Evolutionary conservation across 1,140 invertebrate genomes (phyloP).

Genomic region (Diorhabda sublineata): DNA sequence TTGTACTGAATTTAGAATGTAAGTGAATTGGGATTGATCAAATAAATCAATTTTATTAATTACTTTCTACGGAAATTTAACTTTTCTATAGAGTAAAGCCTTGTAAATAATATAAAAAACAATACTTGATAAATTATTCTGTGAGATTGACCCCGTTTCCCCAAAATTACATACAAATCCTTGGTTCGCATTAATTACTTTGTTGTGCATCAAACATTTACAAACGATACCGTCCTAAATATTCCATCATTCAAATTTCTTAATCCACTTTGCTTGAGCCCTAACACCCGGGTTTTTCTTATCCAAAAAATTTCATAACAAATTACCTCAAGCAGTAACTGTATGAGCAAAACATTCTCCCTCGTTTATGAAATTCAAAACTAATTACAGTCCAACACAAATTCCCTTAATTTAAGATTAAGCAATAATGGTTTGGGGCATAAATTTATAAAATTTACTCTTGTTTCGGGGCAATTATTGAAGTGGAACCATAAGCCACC

Average conservation of each 20-base stretch:
- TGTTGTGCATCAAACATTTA: constrained; percentile 2
- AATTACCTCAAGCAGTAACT: not conserved
- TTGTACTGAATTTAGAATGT: too few relatives aligned
- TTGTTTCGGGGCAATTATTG: constrained; percentile 1
- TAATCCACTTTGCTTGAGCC: not conserved
- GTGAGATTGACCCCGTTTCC: not conserved
- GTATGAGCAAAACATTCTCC: not conserved
- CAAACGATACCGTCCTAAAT: not conserved
- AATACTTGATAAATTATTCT: too few relatives aligned
- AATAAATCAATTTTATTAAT: too few relatives aligned
- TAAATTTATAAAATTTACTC: constrained; percentile 3
- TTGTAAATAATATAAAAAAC: too few relatives aligned
- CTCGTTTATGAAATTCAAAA: not conserved
- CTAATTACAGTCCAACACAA: constrained; percentile 2
- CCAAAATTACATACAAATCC: not conserved
- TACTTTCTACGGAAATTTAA: too few relatives aligned
- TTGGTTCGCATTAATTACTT: not conserved
- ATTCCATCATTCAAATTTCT: constrained; percentile 1
- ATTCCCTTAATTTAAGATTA: constrained; percentile 3
- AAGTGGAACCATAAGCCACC: constrained; percentile 1
- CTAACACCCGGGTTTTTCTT: not conserved
- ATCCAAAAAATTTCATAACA: not conserved
- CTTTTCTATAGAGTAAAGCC: too few relatives aligned
- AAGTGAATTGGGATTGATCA: too few relatives aligned
- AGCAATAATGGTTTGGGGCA: not conserved